Percentiles rank a stretch among this genome's conserved stretches.
phyloP scores from a whole-genome alignment of 2,797 vertebrate genomes.

The Momotus momota region DNA sequence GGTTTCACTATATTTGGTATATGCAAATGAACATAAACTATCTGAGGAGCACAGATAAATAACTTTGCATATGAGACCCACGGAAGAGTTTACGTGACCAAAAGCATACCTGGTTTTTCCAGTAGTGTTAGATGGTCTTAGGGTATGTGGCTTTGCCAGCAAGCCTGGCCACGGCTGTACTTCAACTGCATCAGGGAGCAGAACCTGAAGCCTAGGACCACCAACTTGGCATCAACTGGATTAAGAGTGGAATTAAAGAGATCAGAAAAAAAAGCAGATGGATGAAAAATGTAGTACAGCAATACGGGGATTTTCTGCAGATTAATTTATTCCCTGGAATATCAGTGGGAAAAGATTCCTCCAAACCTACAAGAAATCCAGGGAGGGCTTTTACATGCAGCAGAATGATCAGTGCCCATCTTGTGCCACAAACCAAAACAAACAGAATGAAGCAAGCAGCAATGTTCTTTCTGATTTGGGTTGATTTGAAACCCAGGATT shows the following conservation, averaged over 20 bases:
- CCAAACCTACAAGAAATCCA: not conserved
- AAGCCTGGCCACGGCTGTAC: not conserved
- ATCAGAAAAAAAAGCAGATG: not conserved
- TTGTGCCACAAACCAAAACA: not conserved
- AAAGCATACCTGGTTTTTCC: constrained; percentile 10
- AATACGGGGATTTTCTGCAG: not conserved
- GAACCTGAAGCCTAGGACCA: not conserved
- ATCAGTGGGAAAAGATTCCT: not conserved
- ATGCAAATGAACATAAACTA: constrained; percentile 40
- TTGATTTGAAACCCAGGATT: not conserved
- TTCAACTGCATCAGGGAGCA: not conserved
- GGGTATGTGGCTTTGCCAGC: not conserved
- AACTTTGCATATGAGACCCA: not conserved
- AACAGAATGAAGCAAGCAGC: not conserved
- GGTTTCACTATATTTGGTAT: not conserved
- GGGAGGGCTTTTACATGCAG: not conserved
- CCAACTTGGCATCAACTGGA: not conserved
- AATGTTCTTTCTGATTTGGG: not conserved
- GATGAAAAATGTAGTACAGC: not conserved
- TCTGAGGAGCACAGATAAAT: constrained; percentile 9
- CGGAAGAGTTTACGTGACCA: not conserved
- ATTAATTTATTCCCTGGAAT: not conserved
- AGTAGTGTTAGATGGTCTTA: not conserved
- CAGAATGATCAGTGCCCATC: not conserved
- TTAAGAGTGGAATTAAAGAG: not conserved